Base-by-base conservation (phyloP, 2,113 vertebrate genomes). In the Sinocyclocheilus rhinocerous region DNA sequence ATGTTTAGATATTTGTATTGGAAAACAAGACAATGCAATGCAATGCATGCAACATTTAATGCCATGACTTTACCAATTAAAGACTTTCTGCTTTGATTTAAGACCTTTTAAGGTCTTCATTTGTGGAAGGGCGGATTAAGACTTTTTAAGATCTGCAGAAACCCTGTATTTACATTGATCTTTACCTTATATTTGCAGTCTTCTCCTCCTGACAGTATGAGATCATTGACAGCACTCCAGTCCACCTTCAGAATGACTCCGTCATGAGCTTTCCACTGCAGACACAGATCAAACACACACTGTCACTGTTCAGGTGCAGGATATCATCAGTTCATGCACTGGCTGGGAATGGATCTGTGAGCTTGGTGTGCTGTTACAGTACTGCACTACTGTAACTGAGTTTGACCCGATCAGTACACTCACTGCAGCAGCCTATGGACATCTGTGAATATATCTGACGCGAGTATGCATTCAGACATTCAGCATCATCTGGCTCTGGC, bases 211-310 rank as follows among this genome's bases (percentile, higher is more conserved):
- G 98, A 99, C 39, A 99, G 92, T 82, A 99, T 97, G 73, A 98
- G 93, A 76, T 97, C 97, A 92, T 97, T 98, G 73, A 99, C 96
- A 26, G 97, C 96, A 88, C 98, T 99, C 98, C 98, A 99, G 91
- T 99, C 98, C 78, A 97, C 96, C 92, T 97, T 99, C 88, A 99
- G 93, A 93, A 99, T 93, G 88, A 99, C 88, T 18, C 97, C 98
- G 90, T 99, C 97, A 11, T 99, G 98, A 89, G 96, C 98, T 92
- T 98, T 99, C 98, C 97, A 99, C 98, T 99, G 86, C 26, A 89
- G 88, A 76, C 57, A 42, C 84, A 89, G 81, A 87, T 83, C 81
- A 85, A 7, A 59, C 55, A 20, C 39, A 8, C 26, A 36, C 26
- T 20, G 22, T 20, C 7, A 24, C 4, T 4, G 42, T 11, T 29